Percentiles rank a stretch among this genome's conserved stretches.
Evolutionary conservation across 2,113 vertebrate genomes (phyloP).

Genomic region (Chamaea fasciata): DNA sequence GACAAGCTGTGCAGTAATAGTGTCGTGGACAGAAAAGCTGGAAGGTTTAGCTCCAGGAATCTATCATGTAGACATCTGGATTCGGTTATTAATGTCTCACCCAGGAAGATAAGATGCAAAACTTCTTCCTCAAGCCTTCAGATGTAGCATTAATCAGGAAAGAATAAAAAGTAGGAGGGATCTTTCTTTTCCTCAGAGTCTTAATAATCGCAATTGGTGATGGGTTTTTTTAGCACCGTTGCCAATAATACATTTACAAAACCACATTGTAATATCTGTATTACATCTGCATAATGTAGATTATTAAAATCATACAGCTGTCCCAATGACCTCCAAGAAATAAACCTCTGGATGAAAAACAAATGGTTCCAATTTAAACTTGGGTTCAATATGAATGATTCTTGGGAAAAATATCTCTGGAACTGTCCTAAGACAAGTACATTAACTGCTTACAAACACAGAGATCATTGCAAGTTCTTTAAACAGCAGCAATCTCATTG

Average conservation of each 20-base stretch:
- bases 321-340: not conserved
- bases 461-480: not conserved
- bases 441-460: not conserved
- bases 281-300: not conserved
- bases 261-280: not conserved
- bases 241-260: not conserved
- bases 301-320: not conserved
- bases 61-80: not conserved
- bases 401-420: not conserved
- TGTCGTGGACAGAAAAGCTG: not conserved
- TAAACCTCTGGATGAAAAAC: not conserved
- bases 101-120: not conserved
- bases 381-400: not conserved
- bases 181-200: not conserved
- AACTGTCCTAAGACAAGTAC: not conserved
- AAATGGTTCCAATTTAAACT: not conserved
- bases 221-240: not conserved
- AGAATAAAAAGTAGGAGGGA: not conserved
- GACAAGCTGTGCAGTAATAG: not conserved
- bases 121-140: not conserved
- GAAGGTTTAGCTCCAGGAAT: not conserved
- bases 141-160: not conserved
- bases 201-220: not conserved
- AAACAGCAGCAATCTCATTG: not conserved
- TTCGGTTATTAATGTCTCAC: not conserved